These are phyloP conservation scores for Regulus satrapa DNA, from an alignment of 2,113 vertebrate species.

Conservation along the genomic window DNA sequence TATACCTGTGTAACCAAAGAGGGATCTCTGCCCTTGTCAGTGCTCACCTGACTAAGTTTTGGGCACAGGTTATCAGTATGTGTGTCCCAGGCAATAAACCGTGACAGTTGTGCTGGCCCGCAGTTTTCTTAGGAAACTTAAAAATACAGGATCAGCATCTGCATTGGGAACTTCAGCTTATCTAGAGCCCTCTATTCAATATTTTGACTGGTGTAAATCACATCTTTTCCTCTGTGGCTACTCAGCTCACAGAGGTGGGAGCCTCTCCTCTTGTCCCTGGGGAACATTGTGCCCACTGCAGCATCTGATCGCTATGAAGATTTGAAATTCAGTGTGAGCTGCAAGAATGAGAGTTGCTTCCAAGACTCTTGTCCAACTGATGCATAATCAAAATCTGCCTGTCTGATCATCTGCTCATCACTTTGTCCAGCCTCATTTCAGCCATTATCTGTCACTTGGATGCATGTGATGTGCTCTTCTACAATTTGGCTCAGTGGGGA, in stretches of 20 bases:
- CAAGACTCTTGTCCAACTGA: background rate
- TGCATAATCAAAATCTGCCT: background rate
- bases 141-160: background rate
- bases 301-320: background rate
- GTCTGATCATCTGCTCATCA: background rate
- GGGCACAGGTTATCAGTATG: background rate
- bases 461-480: background rate
- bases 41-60: background rate
- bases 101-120: background rate
- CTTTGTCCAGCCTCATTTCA: background rate
- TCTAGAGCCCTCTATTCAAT: background rate
- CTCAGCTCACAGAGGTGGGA: background rate
- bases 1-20: background rate
- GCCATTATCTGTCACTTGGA: background rate
- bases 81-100: background rate
- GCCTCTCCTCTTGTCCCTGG: background rate
- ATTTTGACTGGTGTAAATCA: background rate
- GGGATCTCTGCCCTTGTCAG: background rate
- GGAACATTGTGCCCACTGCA: background rate
- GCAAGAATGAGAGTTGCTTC: background rate
- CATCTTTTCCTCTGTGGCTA: background rate
- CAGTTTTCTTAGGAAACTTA: background rate
- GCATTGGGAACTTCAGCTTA: background rate
- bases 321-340: background rate
- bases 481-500: background rate